phyloP scores from a whole-genome alignment of 2,797 vertebrate species.

The Sorex maritimensis region DNA sequence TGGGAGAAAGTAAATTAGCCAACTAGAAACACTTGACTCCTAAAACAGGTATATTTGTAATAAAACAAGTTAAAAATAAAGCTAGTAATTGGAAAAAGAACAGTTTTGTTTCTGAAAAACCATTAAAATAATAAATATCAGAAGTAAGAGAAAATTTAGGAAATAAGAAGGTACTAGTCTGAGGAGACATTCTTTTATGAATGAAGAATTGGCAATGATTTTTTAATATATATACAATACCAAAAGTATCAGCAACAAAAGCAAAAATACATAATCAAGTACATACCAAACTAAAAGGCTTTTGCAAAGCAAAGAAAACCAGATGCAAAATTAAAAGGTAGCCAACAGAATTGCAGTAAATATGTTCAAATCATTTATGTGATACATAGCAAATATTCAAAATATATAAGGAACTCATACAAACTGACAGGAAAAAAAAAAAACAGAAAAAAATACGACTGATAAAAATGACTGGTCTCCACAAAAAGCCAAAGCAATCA shows the following conservation, averaged over 20 bases:
- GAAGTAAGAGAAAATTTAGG: constrained; percentile 33
- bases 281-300: constrained; percentile 1
- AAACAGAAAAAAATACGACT: not conserved
- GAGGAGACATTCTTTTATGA: constrained; percentile 21
- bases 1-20: not conserved
- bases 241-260: not conserved
- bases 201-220: not conserved
- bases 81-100: constrained; percentile 20
- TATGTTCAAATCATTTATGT: not conserved
- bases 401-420: not conserved
- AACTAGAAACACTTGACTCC: not conserved
- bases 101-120: constrained; percentile 38
- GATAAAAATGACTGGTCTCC: too few relatives aligned
- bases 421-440: not conserved
- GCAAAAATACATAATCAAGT: not conserved
- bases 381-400: not conserved
- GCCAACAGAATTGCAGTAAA: not conserved
- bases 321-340: constrained; percentile 5
- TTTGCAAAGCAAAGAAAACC: not conserved
- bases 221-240: not conserved
- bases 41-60: constrained; percentile 26
- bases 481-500: too few relatives aligned
- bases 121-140: constrained; percentile 44
- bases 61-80: constrained; percentile 29
- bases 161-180: not conserved